These are phyloP conservation scores for Heliconius eleuchia DNA, from an alignment of 1,140 invertebrate genomes.

Conservation along the genomic window DNA sequence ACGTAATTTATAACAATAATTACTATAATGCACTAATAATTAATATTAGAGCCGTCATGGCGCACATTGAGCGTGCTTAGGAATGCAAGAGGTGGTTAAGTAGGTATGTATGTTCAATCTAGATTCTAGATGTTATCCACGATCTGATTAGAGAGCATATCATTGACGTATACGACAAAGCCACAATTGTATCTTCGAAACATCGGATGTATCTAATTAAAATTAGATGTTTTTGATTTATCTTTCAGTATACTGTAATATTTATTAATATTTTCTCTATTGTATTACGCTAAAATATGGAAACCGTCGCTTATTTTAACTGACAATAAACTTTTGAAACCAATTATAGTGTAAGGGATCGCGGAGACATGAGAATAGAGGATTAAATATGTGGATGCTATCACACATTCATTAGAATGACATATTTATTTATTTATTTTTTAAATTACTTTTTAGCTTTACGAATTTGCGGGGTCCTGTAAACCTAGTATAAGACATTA, in stretches of 20 bases:
- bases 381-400: not conserved
- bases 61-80: too few species aligned
- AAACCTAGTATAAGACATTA: too few species aligned
- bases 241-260: not conserved
- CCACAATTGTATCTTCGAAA: not conserved
- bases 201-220: not conserved
- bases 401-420: not conserved
- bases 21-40: too few species aligned
- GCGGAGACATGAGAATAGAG: not conserved
- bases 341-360: not conserved
- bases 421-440: not conserved
- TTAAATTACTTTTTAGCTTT: too few species aligned
- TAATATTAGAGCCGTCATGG: too few species aligned
- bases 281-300: not conserved
- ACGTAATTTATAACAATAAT: too few species aligned
- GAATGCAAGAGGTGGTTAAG: too few species aligned
- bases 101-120: too few species aligned
- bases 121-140: too few species aligned
- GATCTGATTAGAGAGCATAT: too few species aligned
- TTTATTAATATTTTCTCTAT: not conserved
- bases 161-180: not conserved
- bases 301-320: not conserved
- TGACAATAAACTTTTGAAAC: constrained; percentile 1
- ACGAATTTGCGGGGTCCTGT: too few species aligned
- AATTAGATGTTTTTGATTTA: not conserved